Percentiles rank a stretch among this genome's conserved stretches.
phyloP scores from a whole-genome alignment of 2,797 vertebrate species.

The Notolepis coatsorum region DNA sequence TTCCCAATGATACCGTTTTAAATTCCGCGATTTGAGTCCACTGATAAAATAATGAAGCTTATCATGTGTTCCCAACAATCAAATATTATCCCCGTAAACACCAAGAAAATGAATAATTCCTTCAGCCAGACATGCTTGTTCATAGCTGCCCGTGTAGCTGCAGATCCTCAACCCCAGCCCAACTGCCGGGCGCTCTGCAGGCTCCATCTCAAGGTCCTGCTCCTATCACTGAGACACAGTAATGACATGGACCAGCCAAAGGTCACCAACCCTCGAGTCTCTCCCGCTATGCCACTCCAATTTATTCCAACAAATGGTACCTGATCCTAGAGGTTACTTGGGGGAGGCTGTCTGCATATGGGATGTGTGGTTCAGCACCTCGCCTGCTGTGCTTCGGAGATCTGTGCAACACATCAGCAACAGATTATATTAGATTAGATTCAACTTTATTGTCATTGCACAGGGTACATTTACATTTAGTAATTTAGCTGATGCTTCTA shows the following conservation, averaged over 20 bases:
- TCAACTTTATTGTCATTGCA: too few species aligned
- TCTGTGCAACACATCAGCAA: not conserved
- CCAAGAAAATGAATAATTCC: too few species aligned
- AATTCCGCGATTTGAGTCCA: too few species aligned
- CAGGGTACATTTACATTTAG: too few species aligned
- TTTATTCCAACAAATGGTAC: constrained; percentile 8
- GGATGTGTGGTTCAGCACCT: not conserved
- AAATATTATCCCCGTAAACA: too few species aligned
- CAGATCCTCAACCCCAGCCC: not conserved
- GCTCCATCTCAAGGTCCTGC: not conserved
- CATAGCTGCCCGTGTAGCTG: too few species aligned
- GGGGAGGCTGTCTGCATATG: not conserved
- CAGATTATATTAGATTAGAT: not conserved
- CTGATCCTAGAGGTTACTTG: constrained; percentile 1
- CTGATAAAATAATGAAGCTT: too few species aligned
- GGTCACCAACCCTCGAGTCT: not conserved
- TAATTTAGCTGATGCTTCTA: too few species aligned
- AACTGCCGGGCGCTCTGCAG: not conserved
- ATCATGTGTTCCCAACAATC: too few species aligned
- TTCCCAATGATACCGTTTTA: too few species aligned
- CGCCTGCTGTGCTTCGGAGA: not conserved
- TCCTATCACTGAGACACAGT: not conserved
- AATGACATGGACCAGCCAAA: constrained; percentile 2
- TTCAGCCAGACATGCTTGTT: too few species aligned
- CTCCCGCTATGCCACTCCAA: not conserved